Percentiles rank a stretch among this genome's conserved stretches.
phyloP scores from a whole-genome alignment of 2,797 vertebrate species.

The Petrocephalus schoutedeni region DNA sequence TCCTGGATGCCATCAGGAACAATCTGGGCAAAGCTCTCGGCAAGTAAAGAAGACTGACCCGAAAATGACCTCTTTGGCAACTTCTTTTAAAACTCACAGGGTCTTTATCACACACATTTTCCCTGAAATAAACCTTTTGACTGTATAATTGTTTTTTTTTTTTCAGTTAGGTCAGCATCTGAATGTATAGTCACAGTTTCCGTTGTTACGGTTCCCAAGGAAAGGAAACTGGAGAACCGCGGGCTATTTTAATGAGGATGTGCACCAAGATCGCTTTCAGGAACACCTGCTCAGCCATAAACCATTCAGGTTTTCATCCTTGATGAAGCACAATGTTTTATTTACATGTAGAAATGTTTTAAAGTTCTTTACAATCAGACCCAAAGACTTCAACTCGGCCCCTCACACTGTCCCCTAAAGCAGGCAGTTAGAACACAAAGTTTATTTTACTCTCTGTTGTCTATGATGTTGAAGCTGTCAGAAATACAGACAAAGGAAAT shows the following conservation, averaged over 20 bases:
- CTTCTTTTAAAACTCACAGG: background rate
- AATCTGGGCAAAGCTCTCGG: conserved; percentile 90
- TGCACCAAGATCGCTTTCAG: background rate
- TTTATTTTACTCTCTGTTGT: background rate
- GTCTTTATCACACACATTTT: background rate
- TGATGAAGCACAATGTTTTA: background rate
- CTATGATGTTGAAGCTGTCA: background rate
- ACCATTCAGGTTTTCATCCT: background rate
- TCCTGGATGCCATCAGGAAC: conserved; percentile 91
- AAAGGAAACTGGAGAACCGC: background rate
- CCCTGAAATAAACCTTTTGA: conserved; percentile 2
- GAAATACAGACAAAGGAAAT: background rate
- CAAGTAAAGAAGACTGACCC: conserved; percentile 58
- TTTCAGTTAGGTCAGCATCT: background rate
- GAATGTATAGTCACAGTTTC: background rate
- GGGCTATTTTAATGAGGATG: background rate
- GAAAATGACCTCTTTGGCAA: background rate
- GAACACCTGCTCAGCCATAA: background rate
- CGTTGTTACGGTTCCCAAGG: background rate
- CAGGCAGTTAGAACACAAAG: background rate
- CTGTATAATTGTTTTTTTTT: background rate
- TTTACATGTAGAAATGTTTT: background rate
- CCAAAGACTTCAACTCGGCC: background rate
- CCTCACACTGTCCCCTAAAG: background rate
- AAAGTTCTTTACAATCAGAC: background rate